phyloP scores from a whole-genome alignment of 2,888 invertebrate genomes.

The Trilocha varians region DNA sequence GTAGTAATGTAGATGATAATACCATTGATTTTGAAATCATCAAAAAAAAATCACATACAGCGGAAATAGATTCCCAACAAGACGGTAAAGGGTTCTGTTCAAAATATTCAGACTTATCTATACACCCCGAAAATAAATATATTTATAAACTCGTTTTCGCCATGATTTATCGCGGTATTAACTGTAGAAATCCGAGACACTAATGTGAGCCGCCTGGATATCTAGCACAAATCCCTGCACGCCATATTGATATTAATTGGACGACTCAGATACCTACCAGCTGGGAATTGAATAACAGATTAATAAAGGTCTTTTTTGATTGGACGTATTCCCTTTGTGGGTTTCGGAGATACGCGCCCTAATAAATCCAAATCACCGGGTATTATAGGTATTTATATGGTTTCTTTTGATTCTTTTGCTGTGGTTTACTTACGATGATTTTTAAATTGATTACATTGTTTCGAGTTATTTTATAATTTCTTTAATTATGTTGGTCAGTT shows the following conservation, averaged over 20 bases:
- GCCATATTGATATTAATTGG: slow-evolving; percentile 58
- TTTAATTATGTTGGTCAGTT: too few relatives aligned
- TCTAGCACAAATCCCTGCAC: slow-evolving; percentile 33
- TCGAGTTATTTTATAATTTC: too few relatives aligned
- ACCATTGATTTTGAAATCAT: too few relatives aligned
- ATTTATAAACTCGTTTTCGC: background rate
- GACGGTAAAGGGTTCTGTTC: too few relatives aligned
- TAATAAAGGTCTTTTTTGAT: slow-evolving; percentile 43
- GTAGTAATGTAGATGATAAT: too few relatives aligned
- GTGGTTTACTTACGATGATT: background rate
- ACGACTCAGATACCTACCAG: slow-evolving; percentile 34
- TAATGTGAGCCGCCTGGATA: slow-evolving; percentile 19
- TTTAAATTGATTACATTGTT: too few relatives aligned
- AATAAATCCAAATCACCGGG: slow-evolving; percentile 36
- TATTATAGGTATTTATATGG: slow-evolving; percentile 12
- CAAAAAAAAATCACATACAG: too few relatives aligned
- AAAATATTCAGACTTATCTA: too few relatives aligned
- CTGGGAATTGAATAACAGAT: slow-evolving; percentile 42
- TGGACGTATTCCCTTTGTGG: slow-evolving; percentile 51
- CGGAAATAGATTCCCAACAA: too few relatives aligned
- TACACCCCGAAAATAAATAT: too few relatives aligned
- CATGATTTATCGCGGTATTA: background rate
- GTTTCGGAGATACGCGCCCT: slow-evolving; percentile 31
- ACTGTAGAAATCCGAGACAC: background rate
- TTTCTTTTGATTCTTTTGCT: slow-evolving; percentile 3